Evolutionary conservation across 2,888 invertebrate genomes (phyloP).

Genomic region (Papilio demoleus): DNA sequence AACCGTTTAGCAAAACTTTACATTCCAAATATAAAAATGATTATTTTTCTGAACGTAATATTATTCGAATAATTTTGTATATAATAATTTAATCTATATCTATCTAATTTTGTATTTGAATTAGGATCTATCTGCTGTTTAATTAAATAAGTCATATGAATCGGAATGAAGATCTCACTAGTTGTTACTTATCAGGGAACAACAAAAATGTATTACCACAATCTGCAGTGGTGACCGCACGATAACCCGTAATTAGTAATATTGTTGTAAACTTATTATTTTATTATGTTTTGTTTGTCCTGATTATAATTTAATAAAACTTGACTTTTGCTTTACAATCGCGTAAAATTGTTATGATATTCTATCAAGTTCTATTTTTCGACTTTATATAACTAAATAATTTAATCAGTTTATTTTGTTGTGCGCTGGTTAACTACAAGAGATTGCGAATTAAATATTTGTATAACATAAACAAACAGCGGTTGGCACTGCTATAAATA

Average conservation of each 20-base stretch:
- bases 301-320: constrained; percentile 9
- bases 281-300: background rate
- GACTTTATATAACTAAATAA: background rate
- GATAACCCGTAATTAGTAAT: constrained; percentile 54
- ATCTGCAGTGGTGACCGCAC: constrained; percentile 28
- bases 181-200: constrained; percentile 14
- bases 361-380: background rate
- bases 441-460: background rate
- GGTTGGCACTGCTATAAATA: background rate
- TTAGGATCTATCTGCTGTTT: background rate
- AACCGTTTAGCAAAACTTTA: background rate
- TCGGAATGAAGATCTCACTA: constrained; percentile 15
- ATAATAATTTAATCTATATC: too few relatives aligned
- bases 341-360: background rate
- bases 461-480: background rate
- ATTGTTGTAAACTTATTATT: constrained; percentile 14
- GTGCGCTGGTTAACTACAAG: background rate
- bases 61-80: too few relatives aligned
- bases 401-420: background rate
- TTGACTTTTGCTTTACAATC: background rate
- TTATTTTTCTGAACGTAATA: too few relatives aligned
- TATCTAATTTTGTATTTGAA: background rate
- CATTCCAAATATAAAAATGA: background rate
- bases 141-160: background rate
- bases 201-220: constrained; percentile 36